Evolutionary conservation across 92 coral and sea anemone species (phyloP), one percentile per base, ranked within the genome.

Genomic region (Phenganax subtilis): DNA sequence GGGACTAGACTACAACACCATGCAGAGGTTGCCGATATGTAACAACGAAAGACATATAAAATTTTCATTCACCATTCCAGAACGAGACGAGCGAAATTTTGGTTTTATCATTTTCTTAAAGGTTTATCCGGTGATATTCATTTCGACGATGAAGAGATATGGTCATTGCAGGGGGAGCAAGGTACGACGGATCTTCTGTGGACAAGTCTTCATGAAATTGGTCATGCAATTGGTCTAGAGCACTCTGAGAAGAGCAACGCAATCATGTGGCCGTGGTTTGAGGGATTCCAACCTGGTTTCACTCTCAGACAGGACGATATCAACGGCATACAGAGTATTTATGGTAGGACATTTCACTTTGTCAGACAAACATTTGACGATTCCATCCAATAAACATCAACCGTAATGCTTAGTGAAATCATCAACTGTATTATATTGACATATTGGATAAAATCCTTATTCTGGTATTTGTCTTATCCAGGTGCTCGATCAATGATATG

Each of bases 251-350:
- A 84, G 28, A 30, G 62, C 6, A 69, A 85, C 11, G 90, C 98
- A 9, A 85, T 94, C n/a, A 94, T 94, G 98, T 94, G 84, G 85
- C 97, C 98, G 8, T 90, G 83, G 89, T 92, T 90, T 79, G 86
- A 80, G 31, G 97, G 93, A 3, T 88, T 85, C 69, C 75, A 80
- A 14, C 75, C 90, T 9, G 85, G 87, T 73, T 78, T 90, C 71
- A 59, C 76, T 54, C 93, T 94, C 20, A 87, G 87, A 60, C 55
- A 84, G 9, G 98, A 94, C 86, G 98, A 94, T 73, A 73, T 91
- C 81, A 54, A 76, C 6, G 98, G 98, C 57, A 89, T 94, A 51
- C 98, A 85, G 75, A 80, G 76, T 51, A 72, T 94, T 56, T 94
- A 94, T 54, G 97, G 98, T 89, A 84, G 51, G 83, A 71, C 78